These are phyloP conservation scores for Oscheius sp. DNA, from an alignment of 2,888 invertebrate species.

Conservation along the genomic window DNA sequence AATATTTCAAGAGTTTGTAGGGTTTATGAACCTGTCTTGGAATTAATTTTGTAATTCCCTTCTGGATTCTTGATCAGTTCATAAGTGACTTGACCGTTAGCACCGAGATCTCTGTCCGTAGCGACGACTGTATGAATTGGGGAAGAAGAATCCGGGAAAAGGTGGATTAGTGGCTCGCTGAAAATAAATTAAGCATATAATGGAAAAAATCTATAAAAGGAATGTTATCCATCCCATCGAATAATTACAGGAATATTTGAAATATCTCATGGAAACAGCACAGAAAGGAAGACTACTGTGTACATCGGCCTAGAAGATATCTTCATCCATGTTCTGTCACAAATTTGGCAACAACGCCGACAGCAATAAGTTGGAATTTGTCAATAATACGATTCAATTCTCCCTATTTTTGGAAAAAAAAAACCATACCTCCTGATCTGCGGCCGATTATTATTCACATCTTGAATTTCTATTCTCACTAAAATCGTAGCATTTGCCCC, in stretches of 20 bases:
- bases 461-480: slow-evolving; percentile 76
- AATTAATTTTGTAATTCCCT: slow-evolving; percentile 4
- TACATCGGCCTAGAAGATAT: no score
- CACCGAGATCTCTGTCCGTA: slow-evolving; percentile 39
- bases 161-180: slow-evolving; percentile 7
- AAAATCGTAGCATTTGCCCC: slow-evolving; percentile 33
- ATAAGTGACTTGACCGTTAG: slow-evolving; percentile 32
- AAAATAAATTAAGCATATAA: not conserved
- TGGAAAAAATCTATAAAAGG: no score
- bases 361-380: not conserved
- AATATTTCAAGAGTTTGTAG: slow-evolving; percentile 18
- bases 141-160: slow-evolving; percentile 16
- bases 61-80: slow-evolving; percentile 32
- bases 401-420: not conserved
- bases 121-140: slow-evolving; percentile 53
- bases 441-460: slow-evolving; percentile 93
- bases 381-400: not conserved
- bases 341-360: not conserved
- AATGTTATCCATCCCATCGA: no score
- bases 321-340: not conserved
- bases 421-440: slow-evolving; percentile 78
- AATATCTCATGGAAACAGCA: no score
- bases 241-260: no score
- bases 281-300: no score
- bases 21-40: slow-evolving; percentile 15